phyloP scores from a whole-genome alignment of 2,113 vertebrate species.

The Geococcyx californianus region DNA sequence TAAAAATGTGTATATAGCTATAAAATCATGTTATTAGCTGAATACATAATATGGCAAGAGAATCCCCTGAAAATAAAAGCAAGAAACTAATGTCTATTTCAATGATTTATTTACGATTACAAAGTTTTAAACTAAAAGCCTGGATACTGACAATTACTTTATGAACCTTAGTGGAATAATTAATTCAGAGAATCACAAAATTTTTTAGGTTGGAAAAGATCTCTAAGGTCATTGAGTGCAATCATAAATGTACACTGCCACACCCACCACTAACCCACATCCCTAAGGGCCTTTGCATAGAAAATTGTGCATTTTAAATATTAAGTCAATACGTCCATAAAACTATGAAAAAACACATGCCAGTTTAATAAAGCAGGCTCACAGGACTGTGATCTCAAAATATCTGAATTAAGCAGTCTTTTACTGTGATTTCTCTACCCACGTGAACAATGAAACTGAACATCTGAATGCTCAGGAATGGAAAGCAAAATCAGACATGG shows the following conservation, averaged over 20 bases:
- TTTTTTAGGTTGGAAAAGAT: too few relatives aligned
- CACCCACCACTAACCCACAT: too few relatives aligned
- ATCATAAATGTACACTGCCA: too few relatives aligned
- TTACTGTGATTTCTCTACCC: constrained; percentile 41
- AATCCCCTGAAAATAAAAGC: constrained; percentile 35
- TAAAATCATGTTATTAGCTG: constrained; percentile 63
- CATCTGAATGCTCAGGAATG: constrained; percentile 17
- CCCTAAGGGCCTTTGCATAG: not conserved
- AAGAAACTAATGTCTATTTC: constrained; percentile 48
- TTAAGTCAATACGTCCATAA: constrained; percentile 53
- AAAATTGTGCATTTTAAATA: constrained; percentile 26
- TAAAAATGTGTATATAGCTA: constrained; percentile 37
- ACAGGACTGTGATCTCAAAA: constrained; percentile 57
- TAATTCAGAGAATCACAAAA: not conserved
- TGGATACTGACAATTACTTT: constrained; percentile 46
- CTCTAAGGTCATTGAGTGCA: too few relatives aligned
- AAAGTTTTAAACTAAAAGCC: constrained; percentile 66
- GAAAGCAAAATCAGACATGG: constrained; percentile 28
- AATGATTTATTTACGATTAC: constrained; percentile 62
- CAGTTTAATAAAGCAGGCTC: constrained; percentile 51
- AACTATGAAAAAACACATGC: constrained; percentile 13
- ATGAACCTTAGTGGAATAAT: constrained; percentile 46
- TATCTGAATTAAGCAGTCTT: constrained; percentile 48
- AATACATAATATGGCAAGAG: constrained; percentile 65
- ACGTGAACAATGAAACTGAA: constrained; percentile 22